A percentile compares a stretch with the other conserved stretches of the same genome.
phyloP scores from a whole-genome alignment of 2,888 invertebrate species.

The Himalopsyche japonica region DNA sequence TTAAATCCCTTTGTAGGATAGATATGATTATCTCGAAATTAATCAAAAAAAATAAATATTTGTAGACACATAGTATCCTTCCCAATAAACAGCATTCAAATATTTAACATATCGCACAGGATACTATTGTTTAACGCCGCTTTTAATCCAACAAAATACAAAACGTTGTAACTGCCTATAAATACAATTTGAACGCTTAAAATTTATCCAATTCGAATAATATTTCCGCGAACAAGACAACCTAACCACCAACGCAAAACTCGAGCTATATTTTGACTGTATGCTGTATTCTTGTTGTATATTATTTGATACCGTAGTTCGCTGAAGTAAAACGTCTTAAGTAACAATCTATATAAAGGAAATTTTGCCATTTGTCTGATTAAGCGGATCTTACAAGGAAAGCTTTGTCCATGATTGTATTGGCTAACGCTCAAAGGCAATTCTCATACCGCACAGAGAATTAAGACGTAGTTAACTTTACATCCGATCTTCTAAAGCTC shows the following conservation, averaged over 20 bases:
- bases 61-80: not conserved
- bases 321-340: not conserved
- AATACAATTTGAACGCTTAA: not conserved
- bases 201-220: not conserved
- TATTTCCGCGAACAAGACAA: not conserved
- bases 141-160: not conserved
- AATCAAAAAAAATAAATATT: too few species aligned
- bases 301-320: not conserved
- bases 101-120: not conserved
- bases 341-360: not conserved
- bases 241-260: not conserved
- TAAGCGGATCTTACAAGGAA: not conserved
- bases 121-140: not conserved
- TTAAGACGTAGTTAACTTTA: constrained; percentile 9
- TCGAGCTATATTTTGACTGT: not conserved
- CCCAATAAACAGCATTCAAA: not conserved
- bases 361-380: not conserved
- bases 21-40: too few species aligned
- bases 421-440: not conserved
- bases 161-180: not conserved
- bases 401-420: not conserved
- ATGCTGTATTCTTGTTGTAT: not conserved
- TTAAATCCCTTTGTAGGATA: too few species aligned
- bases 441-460: constrained; percentile 6
- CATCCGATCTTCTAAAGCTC: constrained; percentile 17